Evolutionary conservation across 2,797 vertebrate species (phyloP).

Genomic region (Argentina silus): DNA sequence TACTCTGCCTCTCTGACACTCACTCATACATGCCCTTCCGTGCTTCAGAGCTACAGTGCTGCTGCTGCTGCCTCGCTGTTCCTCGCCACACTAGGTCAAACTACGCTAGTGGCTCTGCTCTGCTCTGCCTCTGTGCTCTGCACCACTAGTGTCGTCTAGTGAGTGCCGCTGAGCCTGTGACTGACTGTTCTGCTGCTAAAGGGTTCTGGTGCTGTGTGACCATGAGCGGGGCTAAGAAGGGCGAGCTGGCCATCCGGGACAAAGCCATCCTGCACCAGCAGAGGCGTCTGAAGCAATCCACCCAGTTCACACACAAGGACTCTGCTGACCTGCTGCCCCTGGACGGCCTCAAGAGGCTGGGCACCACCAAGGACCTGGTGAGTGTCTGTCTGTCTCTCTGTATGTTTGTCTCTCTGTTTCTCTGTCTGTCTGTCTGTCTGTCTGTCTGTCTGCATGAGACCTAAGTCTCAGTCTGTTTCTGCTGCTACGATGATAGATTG

Average conservation of each 20-base stretch:
- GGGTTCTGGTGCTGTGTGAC: constrained; percentile 15
- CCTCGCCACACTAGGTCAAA: constrained; percentile 19
- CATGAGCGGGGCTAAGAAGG: constrained; percentile 82
- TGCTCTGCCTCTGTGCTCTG: not conserved
- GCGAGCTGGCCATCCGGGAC: constrained; percentile 83
- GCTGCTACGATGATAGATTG: not conserved
- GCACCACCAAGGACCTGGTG: constrained; percentile 95
- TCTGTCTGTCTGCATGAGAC: not conserved
- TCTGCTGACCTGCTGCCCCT: constrained; percentile 96
- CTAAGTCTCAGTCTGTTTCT: not conserved
- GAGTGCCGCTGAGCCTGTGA: too few relatives aligned
- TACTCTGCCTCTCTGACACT: not conserved
- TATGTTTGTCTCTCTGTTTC: too few relatives aligned
- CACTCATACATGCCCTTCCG: constrained; percentile 23
- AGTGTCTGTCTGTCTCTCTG: constrained; percentile 55
- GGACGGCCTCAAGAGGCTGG: constrained; percentile 92
- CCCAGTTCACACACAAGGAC: constrained; percentile 95
- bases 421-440: not conserved
- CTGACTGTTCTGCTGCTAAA: not conserved
- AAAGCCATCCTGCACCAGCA: constrained; percentile 92
- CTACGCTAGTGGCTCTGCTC: not conserved
- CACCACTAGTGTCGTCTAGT: not conserved
- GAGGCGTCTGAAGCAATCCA: constrained; percentile 91
- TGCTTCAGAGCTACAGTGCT: constrained; percentile 2
- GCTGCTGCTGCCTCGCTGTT: not conserved